Evolutionary conservation across 2,797 vertebrate genomes (phyloP), one percentile per base, ranked within the genome.

Genomic region (Sebastes baramenuke): DNA sequence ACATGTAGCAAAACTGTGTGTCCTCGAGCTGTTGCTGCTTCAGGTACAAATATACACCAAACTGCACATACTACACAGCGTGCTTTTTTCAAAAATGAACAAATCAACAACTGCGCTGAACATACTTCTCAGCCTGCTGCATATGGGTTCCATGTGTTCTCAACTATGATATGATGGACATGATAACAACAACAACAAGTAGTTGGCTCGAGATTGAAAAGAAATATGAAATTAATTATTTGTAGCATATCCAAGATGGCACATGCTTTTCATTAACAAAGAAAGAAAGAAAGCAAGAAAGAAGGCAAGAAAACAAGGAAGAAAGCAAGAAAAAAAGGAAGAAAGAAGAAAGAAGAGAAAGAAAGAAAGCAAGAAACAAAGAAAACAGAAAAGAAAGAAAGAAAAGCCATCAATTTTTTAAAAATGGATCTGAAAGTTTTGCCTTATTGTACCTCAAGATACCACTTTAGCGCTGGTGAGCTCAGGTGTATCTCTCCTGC

Each of bases 271-370:
- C 13, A 38, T 30, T 60, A 0, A 13, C 0, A 11, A 12, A 6
- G 5, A 5, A 14, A 14, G 5, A 14, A 13, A 38, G 36, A 38
- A 38, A 38, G 36, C 0, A 2, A 46, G 14, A 7, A 16, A 42
- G 36, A 14, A 14, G 25, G 38, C 0, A 42, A 42, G 11, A 4
- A 36, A 36, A 2, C 1, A 38, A 14, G 4, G 1, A 38, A 38
- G 13, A 2, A 38, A 14, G 1, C 0, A 14, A 38, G 36, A 14
- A 38, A 14, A 14, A 38, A 14, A 6, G 38, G 0, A 2, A 42
- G 13, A 14, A 13, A 38, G 4, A 36, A 36, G n/a, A n/a, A n/a
- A n/a, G n/a, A n/a, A n/a, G n/a, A 13, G 4, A 14, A 38, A 38
- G 12, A 6, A 38, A 38, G 38, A 38, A 38, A 38, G 38, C 2